These are phyloP conservation scores for Lutjanus campechanus DNA, from an alignment of 2,797 vertebrate genomes.

Conservation along the genomic window DNA sequence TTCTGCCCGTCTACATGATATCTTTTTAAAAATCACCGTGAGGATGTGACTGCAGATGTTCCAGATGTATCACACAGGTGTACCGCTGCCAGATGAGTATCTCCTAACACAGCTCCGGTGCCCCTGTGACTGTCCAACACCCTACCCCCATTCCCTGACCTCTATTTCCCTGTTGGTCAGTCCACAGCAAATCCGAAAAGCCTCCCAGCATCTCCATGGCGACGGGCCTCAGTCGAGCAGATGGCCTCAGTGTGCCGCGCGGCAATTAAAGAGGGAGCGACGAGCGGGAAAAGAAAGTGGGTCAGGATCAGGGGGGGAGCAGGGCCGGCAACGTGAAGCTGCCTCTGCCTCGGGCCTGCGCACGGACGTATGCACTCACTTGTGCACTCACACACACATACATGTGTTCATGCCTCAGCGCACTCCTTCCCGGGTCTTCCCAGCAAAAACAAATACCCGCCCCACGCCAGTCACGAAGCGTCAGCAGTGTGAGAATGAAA, in stretches of 20 bases:
- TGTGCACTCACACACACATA: conserved; percentile 22
- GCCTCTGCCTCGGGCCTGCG: conserved; percentile 64
- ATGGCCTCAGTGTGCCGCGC: conserved; percentile 92
- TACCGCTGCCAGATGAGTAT: conserved; percentile 17
- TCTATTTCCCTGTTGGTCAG: conserved; percentile 83
- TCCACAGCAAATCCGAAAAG: conserved; percentile 91
- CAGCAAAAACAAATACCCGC: conserved; percentile 72
- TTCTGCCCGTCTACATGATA: background rate
- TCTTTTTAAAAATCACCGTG: background rate
- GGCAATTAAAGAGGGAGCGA: conserved; percentile 88
- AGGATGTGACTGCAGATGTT: background rate
- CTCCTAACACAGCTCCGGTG: conserved; percentile 51
- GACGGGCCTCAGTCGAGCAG: conserved; percentile 91
- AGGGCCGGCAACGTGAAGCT: conserved; percentile 67
- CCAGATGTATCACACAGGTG: conserved; percentile 49
- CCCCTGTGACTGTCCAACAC: conserved; percentile 66
- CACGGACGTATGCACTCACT: conserved; percentile 45
- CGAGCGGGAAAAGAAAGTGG: conserved; percentile 80
- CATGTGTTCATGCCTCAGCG: conserved; percentile 60
- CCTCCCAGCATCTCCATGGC: conserved; percentile 91
- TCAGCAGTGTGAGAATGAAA: conserved; percentile 51
- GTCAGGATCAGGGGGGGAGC: conserved; percentile 76
- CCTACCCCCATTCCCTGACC: conserved; percentile 81
- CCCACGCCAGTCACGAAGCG: conserved; percentile 48
- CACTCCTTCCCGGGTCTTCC: conserved; percentile 54